phyloP scores from a whole-genome alignment of 2,888 invertebrate species.

The Lomographa bimaculata region DNA sequence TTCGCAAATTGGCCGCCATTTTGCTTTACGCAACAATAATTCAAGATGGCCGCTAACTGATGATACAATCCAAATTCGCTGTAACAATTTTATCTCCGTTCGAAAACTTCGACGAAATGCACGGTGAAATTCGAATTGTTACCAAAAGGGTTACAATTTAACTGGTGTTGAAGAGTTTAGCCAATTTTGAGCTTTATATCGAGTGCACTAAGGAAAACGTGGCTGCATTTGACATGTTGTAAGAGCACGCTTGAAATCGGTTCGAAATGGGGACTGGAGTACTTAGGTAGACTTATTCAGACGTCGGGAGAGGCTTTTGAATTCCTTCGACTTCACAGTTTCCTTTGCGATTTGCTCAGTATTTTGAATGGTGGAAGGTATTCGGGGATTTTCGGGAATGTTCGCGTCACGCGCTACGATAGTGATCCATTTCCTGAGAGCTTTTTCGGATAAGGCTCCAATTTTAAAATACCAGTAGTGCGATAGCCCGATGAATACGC shows the following conservation, averaged over 20 bases:
- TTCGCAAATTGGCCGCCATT: constrained; percentile 14
- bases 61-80: constrained; percentile 32
- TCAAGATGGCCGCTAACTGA: constrained; percentile 41
- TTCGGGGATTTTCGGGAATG: constrained; percentile 5
- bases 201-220: constrained; percentile 13
- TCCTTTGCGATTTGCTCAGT: constrained; percentile 14
- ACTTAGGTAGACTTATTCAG: constrained; percentile 24
- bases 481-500: too few relatives aligned
- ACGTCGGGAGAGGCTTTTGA: constrained; percentile 21
- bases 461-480: too few relatives aligned
- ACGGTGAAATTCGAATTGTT: constrained; percentile 30
- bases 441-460: constrained; percentile 5
- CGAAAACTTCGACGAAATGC: constrained; percentile 32
- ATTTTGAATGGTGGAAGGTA: constrained; percentile 13
- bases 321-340: constrained; percentile 22
- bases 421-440: constrained; percentile 8
- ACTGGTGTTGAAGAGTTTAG: constrained; percentile 9
- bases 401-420: constrained; percentile 10
- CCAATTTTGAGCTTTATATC: constrained; percentile 27
- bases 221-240: constrained; percentile 17
- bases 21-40: constrained; percentile 29
- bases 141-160: constrained; percentile 26
- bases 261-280: constrained; percentile 22
- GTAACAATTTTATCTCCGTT: constrained; percentile 38
- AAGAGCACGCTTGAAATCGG: constrained; percentile 14